Base-by-base conservation (phyloP, 2,113 vertebrate species). In the Cavia aperea region DNA sequence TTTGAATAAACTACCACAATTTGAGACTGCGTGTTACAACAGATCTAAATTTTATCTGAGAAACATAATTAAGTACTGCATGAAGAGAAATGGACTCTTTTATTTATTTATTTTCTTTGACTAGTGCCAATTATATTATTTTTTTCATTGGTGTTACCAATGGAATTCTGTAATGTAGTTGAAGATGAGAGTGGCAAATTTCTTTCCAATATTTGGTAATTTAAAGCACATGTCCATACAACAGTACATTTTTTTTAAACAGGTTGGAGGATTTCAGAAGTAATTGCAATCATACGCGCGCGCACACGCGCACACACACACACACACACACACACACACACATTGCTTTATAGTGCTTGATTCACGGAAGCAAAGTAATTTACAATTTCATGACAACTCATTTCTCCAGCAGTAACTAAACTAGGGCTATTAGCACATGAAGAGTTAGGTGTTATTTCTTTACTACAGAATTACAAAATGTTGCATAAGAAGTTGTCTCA, bases 21-120 rank as follows among this genome's bases (percentile, higher is more conserved):
- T 92, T 92, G 72, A 81, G 46, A 82, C 82, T 91, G 91, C 93
- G 39, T 56, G 29, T 85, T 82, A 56, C 16, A 58, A 89, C n/a
- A 51, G 29, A 82, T 51, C 8, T 18, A 51, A 84, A 87, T 94
- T 95, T 92, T 92, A 94, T 68, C 46, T 79, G 75, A 92, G 39
- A 95, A 84, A 39, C 89, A 49, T 86, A 46, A 46, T 16, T 90
- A 24, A 82, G 2, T 46, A 21, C 2, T 81, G 36, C 39, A 39
- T 39, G 89, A 75, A n/a, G 33, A 63, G 39, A 93, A 89, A 86
- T 26, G 70, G 10, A 75, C 58, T 95, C 66, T 93, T 81, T 86
- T 68, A 68, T 83, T 87, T 43, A 75, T 66, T 62, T 87, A 12
- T 68, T 70, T 7, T 91, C 12, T 93, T 39, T 93, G 81, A 36